phyloP scores from a whole-genome alignment of 2,888 invertebrate species.

The Mimachlamys varia region DNA sequence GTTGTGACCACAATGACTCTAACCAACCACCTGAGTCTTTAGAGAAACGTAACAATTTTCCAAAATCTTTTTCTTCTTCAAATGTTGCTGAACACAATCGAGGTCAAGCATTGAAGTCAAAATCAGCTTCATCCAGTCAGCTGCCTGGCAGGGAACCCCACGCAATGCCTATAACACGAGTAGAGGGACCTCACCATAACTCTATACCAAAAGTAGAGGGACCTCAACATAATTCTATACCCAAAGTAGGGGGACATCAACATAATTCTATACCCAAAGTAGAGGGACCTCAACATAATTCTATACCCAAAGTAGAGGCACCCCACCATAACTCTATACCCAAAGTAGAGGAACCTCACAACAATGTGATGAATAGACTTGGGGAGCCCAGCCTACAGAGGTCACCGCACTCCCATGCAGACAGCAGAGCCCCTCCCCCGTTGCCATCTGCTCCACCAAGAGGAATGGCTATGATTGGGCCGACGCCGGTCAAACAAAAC shows the following conservation, averaged over 20 bases:
- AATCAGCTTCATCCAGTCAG: conserved; percentile 1
- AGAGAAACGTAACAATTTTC: neutral
- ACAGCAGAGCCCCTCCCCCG: neutral
- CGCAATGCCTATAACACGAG: neutral
- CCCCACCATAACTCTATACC: neutral
- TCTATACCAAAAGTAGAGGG: neutral
- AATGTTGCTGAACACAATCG: neutral
- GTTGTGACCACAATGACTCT: neutral
- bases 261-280: neutral
- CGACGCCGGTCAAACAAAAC: conserved; percentile 16
- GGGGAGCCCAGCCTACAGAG: neutral
- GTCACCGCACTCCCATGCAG: neutral
- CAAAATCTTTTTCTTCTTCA: conserved; percentile 16
- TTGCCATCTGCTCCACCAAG: neutral
- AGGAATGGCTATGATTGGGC: neutral
- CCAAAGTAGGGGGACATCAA: neutral
- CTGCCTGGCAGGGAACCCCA: neutral
- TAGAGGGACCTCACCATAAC: neutral
- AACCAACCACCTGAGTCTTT: neutral
- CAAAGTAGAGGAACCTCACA: neutral
- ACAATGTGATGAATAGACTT: neutral
- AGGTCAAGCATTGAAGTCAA: neutral
- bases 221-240: no score
- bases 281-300: neutral
- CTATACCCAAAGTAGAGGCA: neutral